Base-by-base conservation (phyloP, 2,113 vertebrate species). In the Cyanoramphus novaezelandiae region DNA sequence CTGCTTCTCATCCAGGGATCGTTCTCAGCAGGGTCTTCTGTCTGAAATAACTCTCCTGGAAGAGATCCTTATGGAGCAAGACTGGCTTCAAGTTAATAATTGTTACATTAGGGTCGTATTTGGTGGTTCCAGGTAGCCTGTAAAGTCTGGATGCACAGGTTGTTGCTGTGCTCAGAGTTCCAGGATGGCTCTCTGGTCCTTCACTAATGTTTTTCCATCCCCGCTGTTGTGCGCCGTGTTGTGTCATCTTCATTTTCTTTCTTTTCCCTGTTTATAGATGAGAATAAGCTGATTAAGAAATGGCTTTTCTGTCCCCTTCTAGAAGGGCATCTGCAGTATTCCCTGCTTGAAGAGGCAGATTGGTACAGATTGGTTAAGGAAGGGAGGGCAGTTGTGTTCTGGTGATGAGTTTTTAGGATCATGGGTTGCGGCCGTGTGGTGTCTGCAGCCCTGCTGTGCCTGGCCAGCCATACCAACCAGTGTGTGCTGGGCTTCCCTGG, bases 401-500 rank as follows among this genome's bases (percentile, higher is more conserved):
- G 13, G 0, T 4, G 2, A 35, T 2, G 55, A 82, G 6, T 24
- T 35, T 59, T 24, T 59, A 59, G 33, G 33, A 23, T 35, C 33
- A 59, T 35, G 33, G 33, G 35, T 4, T 7, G 57, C 8, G 13
- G 9, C 3, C 2, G 13, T 59, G 21, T 59, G 57, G 57, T 6
- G 63, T 41, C 9, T 43, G 31, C 37, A 59, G 13, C 68, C 62
- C 35, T 14, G n/a, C n/a, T 13, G 17, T 41, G 43, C 17, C 49
- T 10, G 43, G 59, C 10, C 46, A 29, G 47, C 60, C 16, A 13
- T 21, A 7, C 46, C 2, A 5, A 4, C 9, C 1, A 4, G 6
- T 0, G 0, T 13, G 21, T 35, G 50, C 52, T 4, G 2, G 49
- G 69, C 33, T 59, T 59, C 21, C 41, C 11, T 2, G 6, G 3